phyloP scores from a whole-genome alignment of 2,888 invertebrate species.

The Sminthurinus aureus region DNA sequence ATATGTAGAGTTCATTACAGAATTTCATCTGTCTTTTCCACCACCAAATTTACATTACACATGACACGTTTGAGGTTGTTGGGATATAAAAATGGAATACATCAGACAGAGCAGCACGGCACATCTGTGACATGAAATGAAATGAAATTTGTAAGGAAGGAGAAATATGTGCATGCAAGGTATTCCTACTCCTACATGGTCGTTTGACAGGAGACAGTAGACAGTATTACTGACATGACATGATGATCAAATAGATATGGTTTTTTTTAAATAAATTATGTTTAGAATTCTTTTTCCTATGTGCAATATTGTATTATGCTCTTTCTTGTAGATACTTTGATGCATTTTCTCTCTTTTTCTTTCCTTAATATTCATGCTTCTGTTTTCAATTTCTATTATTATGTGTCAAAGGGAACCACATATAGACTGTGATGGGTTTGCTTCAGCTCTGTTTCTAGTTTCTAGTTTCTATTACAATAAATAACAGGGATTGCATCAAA shows the following conservation, averaged over 20 bases:
- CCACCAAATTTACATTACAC: not conserved
- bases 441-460: not conserved
- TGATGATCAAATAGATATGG: not conserved
- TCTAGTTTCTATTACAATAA: not conserved
- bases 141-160: not conserved
- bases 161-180: not conserved
- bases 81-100: no score
- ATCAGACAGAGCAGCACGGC: no score
- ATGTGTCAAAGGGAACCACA: no score
- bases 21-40: not conserved
- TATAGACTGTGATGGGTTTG: no score
- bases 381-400: no score
- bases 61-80: no score
- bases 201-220: not conserved
- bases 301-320: not conserved
- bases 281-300: not conserved
- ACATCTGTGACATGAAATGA: no score
- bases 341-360: no score
- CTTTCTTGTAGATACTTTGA: no score
- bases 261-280: not conserved
- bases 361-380: no score
- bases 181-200: no score
- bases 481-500: not conserved
- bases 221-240: not conserved
- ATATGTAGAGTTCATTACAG: not conserved